phyloP scores from a whole-genome alignment of 2,888 invertebrate genomes.

The Cactoblastis cactorum region DNA sequence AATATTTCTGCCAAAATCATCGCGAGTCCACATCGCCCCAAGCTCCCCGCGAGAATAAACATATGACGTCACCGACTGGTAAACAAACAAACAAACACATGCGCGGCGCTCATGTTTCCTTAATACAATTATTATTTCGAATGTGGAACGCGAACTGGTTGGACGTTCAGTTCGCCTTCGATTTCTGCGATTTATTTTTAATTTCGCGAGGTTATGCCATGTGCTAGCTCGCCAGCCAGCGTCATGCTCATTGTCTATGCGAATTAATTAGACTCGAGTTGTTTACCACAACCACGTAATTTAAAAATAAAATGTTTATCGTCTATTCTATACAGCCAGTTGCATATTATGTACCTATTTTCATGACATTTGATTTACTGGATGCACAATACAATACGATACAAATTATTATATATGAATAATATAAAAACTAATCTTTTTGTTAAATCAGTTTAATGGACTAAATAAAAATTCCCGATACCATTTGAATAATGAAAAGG shows the following conservation, averaged over 20 bases:
- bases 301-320: slow-evolving; percentile 22
- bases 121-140: slow-evolving; percentile 80
- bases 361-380: not conserved
- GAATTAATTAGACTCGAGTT: slow-evolving; percentile 37
- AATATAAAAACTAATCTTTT: too few relatives aligned
- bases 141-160: slow-evolving; percentile 65
- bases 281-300: slow-evolving; percentile 19
- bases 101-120: slow-evolving; percentile 79
- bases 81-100: slow-evolving; percentile 81
- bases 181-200: slow-evolving; percentile 44
- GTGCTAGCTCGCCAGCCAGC: slow-evolving; percentile 18
- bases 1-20: slow-evolving; percentile 18
- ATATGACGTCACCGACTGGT: slow-evolving; percentile 78
- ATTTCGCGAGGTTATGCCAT: slow-evolving; percentile 39
- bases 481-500: too few relatives aligned
- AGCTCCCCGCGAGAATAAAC: slow-evolving; percentile 74
- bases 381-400: too few relatives aligned
- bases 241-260: slow-evolving; percentile 42
- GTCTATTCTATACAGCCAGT: slow-evolving; percentile 14
- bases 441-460: too few relatives aligned
- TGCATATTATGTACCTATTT: not conserved
- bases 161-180: slow-evolving; percentile 46
- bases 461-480: too few relatives aligned
- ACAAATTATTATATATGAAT: too few relatives aligned
- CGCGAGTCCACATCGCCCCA: slow-evolving; percentile 34